Percentiles rank a stretch among this genome's conserved stretches.
phyloP scores from a whole-genome alignment of 2,113 vertebrate genomes.

The Phaethornis superciliosus region DNA sequence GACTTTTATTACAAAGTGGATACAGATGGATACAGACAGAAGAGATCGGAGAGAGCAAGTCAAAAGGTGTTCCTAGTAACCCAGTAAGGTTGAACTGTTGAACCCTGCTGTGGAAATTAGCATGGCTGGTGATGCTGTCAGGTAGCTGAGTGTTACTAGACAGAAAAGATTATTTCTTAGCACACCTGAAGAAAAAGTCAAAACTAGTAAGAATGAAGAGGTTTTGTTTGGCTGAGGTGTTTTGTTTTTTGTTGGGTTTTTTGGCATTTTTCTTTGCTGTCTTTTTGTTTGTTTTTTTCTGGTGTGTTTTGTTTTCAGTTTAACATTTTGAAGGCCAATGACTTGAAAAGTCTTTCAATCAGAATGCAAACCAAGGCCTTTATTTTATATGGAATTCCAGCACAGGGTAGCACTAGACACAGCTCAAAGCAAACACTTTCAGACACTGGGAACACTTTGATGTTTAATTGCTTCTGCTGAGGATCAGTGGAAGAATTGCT shows the following conservation, averaged over 20 bases:
- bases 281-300: background rate
- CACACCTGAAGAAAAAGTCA: background rate
- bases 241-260: background rate
- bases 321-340: background rate
- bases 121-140: background rate
- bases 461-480: background rate
- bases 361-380: background rate
- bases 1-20: constrained; percentile 14
- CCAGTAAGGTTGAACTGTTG: constrained; percentile 50
- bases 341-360: background rate
- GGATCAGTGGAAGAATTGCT: background rate
- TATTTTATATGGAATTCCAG: background rate
- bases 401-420: background rate
- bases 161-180: constrained; percentile 14
- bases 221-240: background rate
- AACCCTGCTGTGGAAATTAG: constrained; percentile 50
- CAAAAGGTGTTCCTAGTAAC: constrained; percentile 18
- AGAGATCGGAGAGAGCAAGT: background rate
- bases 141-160: constrained; percentile 1
- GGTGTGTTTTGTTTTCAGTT: background rate
- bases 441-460: background rate
- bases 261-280: background rate
- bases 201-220: background rate
- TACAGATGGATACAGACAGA: constrained; percentile 23
- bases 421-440: background rate